Evolutionary conservation across 2,113 vertebrate genomes (phyloP).

Genomic region (Rana temporaria): DNA sequence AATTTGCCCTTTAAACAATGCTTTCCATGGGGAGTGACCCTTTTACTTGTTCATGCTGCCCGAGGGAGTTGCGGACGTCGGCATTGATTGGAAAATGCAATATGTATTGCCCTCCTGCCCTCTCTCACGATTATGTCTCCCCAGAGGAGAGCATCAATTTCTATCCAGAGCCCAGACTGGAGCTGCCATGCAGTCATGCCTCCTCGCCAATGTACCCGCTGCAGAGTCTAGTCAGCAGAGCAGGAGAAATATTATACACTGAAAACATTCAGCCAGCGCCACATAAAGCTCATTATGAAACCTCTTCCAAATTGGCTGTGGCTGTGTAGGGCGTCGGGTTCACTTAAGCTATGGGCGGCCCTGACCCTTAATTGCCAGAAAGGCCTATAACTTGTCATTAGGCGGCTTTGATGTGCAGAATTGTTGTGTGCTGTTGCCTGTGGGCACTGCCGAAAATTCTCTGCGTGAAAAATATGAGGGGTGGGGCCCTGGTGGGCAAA

Average conservation of each 20-base stretch:
- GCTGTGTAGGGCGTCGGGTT: constrained; percentile 3
- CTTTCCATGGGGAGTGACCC: too few relatives aligned
- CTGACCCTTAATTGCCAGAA: constrained; percentile 3
- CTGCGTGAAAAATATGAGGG: neutral
- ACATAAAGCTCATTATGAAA: neutral
- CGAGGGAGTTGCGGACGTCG: too few relatives aligned
- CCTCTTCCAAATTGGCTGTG: neutral
- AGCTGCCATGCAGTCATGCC: too few relatives aligned
- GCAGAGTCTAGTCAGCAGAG: neutral
- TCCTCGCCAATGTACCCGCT: too few relatives aligned
- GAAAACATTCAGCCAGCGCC: neutral
- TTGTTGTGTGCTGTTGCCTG: neutral
- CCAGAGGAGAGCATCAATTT: too few relatives aligned
- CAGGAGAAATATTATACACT: neutral
- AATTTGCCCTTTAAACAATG: too few relatives aligned
- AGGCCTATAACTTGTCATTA: constrained; percentile 29
- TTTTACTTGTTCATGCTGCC: too few relatives aligned
- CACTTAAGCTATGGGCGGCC: neutral
- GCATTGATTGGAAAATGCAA: too few relatives aligned
- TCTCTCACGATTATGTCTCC: too few relatives aligned
- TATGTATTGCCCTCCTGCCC: too few relatives aligned
- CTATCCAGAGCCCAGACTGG: too few relatives aligned
- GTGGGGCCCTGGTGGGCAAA: neutral
- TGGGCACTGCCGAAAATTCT: neutral
- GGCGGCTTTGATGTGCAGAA: constrained; percentile 4